Conservation (phyloP, 2,113 vertebrate species). For the Bujurquina vittata region DNA sequence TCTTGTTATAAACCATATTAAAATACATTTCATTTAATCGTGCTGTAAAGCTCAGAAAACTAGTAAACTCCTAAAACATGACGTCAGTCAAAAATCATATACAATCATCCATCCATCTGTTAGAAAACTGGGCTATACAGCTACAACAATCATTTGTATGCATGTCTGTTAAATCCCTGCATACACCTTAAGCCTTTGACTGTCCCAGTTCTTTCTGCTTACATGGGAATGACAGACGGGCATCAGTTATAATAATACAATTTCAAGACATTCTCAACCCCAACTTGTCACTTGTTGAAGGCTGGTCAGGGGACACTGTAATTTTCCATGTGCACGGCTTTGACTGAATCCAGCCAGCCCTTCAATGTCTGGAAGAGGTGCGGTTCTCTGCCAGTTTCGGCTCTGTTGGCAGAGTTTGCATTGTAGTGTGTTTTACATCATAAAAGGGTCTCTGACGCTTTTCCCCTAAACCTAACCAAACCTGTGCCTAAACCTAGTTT, state of each 20-base stretch:
- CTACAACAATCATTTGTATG: background rate
- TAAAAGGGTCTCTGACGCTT: background rate
- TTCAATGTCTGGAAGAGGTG: background rate
- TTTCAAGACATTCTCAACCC: background rate
- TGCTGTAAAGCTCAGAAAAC: background rate
- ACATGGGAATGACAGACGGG: background rate
- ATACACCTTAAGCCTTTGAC: background rate
- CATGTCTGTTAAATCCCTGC: background rate
- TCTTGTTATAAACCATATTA: background rate
- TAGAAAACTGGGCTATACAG: background rate
- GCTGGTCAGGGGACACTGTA: background rate
- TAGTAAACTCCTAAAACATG: background rate
- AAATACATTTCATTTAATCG: background rate
- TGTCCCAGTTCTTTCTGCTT: background rate
- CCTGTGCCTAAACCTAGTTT: background rate
- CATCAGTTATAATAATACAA: background rate
- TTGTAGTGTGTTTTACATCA: background rate
- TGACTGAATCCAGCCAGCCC: background rate
- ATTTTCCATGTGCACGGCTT: background rate
- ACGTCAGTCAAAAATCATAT: no score
- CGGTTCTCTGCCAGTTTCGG: fast-evolving
- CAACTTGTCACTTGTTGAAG: fast-evolving
- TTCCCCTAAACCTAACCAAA: background rate
- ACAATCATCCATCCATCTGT: background rate
- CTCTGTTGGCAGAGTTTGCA: background rate